Conservation (phyloP, 2,797 vertebrate species). For the Neoniphon sammara region DNA sequence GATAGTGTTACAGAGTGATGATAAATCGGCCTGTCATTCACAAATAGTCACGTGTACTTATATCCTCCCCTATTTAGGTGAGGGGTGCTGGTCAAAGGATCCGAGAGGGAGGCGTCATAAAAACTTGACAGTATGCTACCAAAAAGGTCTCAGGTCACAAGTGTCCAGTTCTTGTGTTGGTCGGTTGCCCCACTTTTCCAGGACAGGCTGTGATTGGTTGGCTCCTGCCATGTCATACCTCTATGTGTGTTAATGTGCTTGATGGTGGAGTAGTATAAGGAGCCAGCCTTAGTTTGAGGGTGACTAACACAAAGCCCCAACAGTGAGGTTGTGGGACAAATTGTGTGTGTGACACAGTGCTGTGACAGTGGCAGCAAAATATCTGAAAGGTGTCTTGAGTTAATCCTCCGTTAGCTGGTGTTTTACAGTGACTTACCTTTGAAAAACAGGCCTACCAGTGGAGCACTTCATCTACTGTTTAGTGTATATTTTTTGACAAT, state of each 20-base stretch:
- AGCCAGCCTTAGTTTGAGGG: conserved; percentile 11
- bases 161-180: conserved; percentile 53
- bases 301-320: conserved; percentile 29
- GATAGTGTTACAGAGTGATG: conserved; percentile 25
- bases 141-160: conserved; percentile 51
- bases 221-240: conserved; percentile 38
- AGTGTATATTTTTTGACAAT: conserved; percentile 10
- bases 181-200: conserved; percentile 57
- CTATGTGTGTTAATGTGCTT: conserved; percentile 57
- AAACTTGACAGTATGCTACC: conserved; percentile 11
- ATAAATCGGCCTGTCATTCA: conserved; percentile 28
- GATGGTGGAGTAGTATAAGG: neutral
- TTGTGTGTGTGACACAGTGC: conserved; percentile 19
- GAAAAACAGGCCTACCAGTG: conserved; percentile 23
- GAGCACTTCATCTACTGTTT: conserved; percentile 16
- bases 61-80: conserved; percentile 28
- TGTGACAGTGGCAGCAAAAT: conserved; percentile 34
- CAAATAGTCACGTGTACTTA: conserved; percentile 49
- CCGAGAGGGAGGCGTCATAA: conserved; percentile 21
- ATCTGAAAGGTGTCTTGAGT: conserved; percentile 46
- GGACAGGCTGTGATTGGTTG: conserved; percentile 51
- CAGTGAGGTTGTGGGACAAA: conserved; percentile 10
- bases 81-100: conserved; percentile 26
- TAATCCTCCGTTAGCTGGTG: conserved; percentile 35
- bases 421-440: conserved; percentile 74